phyloP scores from a whole-genome alignment of 2,888 invertebrate species.

The Tetanocera ferruginea region DNA sequence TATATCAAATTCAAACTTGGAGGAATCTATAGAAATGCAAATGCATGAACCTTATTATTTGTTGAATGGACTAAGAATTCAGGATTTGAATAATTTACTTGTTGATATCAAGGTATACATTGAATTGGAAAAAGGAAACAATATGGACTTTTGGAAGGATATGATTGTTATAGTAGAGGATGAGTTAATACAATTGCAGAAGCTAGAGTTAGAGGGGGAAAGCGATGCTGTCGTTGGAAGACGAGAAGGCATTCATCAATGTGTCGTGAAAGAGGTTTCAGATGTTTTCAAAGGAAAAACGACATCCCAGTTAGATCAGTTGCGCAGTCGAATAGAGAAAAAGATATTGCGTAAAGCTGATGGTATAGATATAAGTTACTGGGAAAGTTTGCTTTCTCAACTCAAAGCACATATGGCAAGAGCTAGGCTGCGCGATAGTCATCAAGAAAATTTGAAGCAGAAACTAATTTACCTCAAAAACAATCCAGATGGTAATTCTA shows the following conservation, averaged over 20 bases:
- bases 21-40: constrained; percentile 97
- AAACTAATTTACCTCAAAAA: constrained; percentile 92
- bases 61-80: constrained; percentile 88
- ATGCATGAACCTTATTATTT: constrained; percentile 99
- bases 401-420: constrained; percentile 96
- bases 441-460: constrained; percentile 88
- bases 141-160: constrained; percentile 95
- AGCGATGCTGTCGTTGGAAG: constrained; percentile 72
- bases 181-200: constrained; percentile 88
- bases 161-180: constrained; percentile 95
- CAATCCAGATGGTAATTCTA: constrained; percentile 78
- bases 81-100: constrained; percentile 94
- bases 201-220: constrained; percentile 76
- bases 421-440: constrained; percentile 90
- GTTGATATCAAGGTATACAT: constrained; percentile 97
- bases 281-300: constrained; percentile 94
- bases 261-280: constrained; percentile 91
- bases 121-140: constrained; percentile 89
- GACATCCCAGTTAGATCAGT: constrained; percentile 84
- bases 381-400: constrained; percentile 97
- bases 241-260: constrained; percentile 83
- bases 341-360: constrained; percentile 88
- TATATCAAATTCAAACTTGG: constrained; percentile 89
- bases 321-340: constrained; percentile 87
- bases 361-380: constrained; percentile 96